phyloP scores from a whole-genome alignment of 2,113 vertebrate genomes.

The Erpornis zantholeuca region DNA sequence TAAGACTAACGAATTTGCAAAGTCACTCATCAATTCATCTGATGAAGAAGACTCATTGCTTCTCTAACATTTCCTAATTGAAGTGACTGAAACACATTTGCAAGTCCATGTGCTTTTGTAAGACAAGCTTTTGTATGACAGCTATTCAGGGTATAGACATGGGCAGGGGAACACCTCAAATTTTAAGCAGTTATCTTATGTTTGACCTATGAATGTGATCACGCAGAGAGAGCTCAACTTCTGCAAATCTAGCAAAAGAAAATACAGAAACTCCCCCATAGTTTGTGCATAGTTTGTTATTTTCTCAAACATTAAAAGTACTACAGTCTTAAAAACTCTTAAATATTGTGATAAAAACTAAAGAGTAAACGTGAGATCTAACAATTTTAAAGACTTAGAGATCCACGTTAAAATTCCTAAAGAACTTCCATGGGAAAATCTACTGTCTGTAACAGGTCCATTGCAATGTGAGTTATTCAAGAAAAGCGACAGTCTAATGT shows the following conservation, averaged over 20 bases:
- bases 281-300: neutral
- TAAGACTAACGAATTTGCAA: neutral
- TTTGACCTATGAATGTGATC: neutral
- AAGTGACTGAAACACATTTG: neutral
- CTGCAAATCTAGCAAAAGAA: neutral
- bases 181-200: neutral
- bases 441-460: neutral
- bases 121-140: neutral
- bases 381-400: neutral
- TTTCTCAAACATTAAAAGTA: neutral
- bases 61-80: neutral
- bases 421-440: neutral
- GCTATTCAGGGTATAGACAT: neutral
- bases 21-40: neutral
- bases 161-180: neutral
- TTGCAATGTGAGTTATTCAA: neutral
- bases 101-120: neutral
- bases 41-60: neutral
- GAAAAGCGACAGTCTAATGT: neutral
- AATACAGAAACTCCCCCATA: neutral
- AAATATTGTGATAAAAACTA: neutral
- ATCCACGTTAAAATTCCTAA: neutral
- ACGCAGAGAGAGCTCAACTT: neutral
- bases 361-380: neutral
- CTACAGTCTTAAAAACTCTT: neutral